A percentile compares a stretch with the other conserved stretches of the same genome.
These are phyloP conservation scores for Tetraodon nigroviridis DNA, from an alignment of 2,113 vertebrate species.

Conservation along the genomic window DNA sequence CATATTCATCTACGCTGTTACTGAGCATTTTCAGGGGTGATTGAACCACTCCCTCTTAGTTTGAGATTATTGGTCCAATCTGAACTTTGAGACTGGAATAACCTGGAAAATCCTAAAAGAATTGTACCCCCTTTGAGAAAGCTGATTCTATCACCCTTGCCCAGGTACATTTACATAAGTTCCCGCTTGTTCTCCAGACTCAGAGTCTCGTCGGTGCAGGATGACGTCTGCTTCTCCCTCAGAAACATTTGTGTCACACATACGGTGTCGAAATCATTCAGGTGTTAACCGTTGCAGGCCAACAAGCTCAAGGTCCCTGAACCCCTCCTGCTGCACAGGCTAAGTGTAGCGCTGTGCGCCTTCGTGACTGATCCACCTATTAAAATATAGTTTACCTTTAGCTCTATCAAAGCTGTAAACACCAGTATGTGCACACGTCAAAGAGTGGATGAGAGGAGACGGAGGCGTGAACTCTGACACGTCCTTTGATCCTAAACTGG, in stretches of 20 bases:
- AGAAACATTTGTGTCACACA: slow-evolving; percentile 62
- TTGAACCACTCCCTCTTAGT: no score
- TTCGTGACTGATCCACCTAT: not conserved
- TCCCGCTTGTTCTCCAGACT: slow-evolving; percentile 28
- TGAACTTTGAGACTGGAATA: no score
- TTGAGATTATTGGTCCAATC: no score
- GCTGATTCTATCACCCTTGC: no score
- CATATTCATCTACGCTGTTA: no score
- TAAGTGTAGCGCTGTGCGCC: no score
- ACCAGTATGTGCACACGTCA: not conserved
- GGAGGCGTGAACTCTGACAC: slow-evolving; percentile 45
- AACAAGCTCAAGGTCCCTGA: not conserved
- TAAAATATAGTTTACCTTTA: not conserved
- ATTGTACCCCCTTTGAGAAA: no score
- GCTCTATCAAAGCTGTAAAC: not conserved
- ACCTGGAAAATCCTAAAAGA: not conserved
- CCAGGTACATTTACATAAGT: no score
- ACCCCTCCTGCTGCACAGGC: not conserved
- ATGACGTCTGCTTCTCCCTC: slow-evolving; percentile 20
- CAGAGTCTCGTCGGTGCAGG: slow-evolving; percentile 5
- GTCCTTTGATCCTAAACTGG: slow-evolving; percentile 70
- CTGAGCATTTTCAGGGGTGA: no score
- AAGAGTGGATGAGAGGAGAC: slow-evolving; percentile 23
- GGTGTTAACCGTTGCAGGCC: slow-evolving; percentile 43
- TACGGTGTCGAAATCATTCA: slow-evolving; percentile 41